phyloP scores from a whole-genome alignment of 2,888 invertebrate species.

The Meloe dianella region DNA sequence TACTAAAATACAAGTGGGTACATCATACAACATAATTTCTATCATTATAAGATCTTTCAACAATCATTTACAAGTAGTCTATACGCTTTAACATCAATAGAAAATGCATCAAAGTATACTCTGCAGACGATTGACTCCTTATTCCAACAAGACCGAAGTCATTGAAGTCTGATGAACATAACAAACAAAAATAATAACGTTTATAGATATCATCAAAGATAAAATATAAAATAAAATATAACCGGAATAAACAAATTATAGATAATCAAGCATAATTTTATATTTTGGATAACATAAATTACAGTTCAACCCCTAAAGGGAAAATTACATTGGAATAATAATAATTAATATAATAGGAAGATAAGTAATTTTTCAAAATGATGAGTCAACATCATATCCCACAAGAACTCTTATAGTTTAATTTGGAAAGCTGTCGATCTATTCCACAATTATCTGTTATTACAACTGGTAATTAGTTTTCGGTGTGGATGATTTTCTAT shows the following conservation, averaged over 20 bases:
- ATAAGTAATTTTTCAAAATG: too few relatives aligned
- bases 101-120: background rate
- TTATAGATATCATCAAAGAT: background rate
- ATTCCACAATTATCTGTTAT: background rate
- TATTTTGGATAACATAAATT: background rate
- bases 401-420: too few relatives aligned
- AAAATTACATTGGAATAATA: background rate
- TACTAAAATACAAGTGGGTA: background rate
- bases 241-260: background rate
- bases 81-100: background rate
- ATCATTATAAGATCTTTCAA: background rate
- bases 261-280: background rate
- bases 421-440: too few relatives aligned
- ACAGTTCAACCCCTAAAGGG: background rate
- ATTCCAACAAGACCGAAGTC: background rate
- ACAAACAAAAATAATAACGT: background rate
- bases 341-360: background rate
- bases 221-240: background rate
- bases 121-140: background rate
- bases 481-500: background rate
- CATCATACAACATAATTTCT: background rate
- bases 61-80: background rate
- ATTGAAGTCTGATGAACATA: background rate
- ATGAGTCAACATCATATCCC: too few relatives aligned
- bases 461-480: background rate